Evolutionary conservation across 1,140 invertebrate genomes (phyloP), one percentile per base, ranked within the genome.

Genomic region (Gryllus bimaculatus): DNA sequence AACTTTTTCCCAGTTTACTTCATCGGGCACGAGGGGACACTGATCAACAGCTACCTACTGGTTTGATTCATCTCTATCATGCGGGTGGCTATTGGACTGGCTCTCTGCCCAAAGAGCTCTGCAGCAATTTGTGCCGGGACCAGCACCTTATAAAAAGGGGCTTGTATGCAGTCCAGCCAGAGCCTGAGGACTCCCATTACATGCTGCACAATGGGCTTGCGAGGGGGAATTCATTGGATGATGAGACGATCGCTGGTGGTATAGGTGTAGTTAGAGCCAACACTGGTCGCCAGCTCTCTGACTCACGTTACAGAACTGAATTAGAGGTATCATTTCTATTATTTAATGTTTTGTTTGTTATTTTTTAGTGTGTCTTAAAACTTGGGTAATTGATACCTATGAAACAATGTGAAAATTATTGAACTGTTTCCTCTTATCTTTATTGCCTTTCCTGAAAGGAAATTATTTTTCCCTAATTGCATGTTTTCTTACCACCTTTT

Each of bases 251-350:
- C 26, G 26, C 26, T 39, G 79, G 79, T 47, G 79, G 79, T 15
- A 80, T 80, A 73, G 79, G 79, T 7, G n/a, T 80, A 39, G 79
- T 80, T 6, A 39, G 73, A 39, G 79, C 79, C 49, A 80, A 74
- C 49, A 80, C 79, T 47, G 79, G 79, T 66, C 76, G 79, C n/a
- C 76, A 78, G 47, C 39, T 80, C 8, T 73, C 66, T 12, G 73
- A 73, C 21, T 74, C 18, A 12, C 49, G 76, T 8, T 80, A 78
- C 73, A 77, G 76, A 26, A 80, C 79, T 39, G 79, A 80, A 20
- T 48, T 80, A 39, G 76, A 80, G 79, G 79, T 80, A 78, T 74
- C 20, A 26, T 49, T 78, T 85, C 87, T 83, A 83, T 39, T 83
- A 83, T n/a, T n/a, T 39, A 83, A 82, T 78, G 74, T 75, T 48